Evolutionary conservation across 2,888 invertebrate genomes (phyloP).

Genomic region (Mythimna pallens): DNA sequence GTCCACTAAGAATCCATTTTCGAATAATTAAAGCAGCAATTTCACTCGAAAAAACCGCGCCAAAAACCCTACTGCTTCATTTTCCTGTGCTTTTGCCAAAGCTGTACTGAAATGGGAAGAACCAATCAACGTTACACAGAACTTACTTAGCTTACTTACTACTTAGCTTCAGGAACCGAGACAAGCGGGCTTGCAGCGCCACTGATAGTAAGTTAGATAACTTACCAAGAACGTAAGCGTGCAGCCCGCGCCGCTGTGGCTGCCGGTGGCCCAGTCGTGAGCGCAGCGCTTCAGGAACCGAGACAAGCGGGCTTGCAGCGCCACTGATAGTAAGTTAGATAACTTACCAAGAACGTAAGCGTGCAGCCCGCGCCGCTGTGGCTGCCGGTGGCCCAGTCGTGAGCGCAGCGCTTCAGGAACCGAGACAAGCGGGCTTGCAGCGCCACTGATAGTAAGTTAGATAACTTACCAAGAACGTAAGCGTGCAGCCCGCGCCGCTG

Average conservation of each 20-base stretch:
- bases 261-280: constrained; percentile 95
- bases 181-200: too few relatives aligned
- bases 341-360: constrained; percentile 82
- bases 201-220: too few relatives aligned
- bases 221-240: constrained; percentile 88
- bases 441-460: constrained; percentile 93
- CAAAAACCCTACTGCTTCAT: too few relatives aligned
- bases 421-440: constrained; percentile 94
- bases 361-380: constrained; percentile 93
- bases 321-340: constrained; percentile 81
- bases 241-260: constrained; percentile 92
- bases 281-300: constrained; percentile 94
- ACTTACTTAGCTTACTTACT: too few relatives aligned
- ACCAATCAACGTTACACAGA: background rate
- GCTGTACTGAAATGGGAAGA: too few relatives aligned
- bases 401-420: constrained; percentile 94
- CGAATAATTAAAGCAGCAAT: too few relatives aligned
- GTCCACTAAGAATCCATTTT: too few relatives aligned
- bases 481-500: too few relatives aligned
- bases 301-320: constrained; percentile 93
- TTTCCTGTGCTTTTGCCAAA: too few relatives aligned
- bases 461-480: constrained; percentile 70
- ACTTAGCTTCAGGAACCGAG: too few relatives aligned
- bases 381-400: constrained; percentile 95
- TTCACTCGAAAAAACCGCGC: too few relatives aligned